Conservation (phyloP, 2,113 vertebrate species). For the Daubentonia madagascariensis region DNA sequence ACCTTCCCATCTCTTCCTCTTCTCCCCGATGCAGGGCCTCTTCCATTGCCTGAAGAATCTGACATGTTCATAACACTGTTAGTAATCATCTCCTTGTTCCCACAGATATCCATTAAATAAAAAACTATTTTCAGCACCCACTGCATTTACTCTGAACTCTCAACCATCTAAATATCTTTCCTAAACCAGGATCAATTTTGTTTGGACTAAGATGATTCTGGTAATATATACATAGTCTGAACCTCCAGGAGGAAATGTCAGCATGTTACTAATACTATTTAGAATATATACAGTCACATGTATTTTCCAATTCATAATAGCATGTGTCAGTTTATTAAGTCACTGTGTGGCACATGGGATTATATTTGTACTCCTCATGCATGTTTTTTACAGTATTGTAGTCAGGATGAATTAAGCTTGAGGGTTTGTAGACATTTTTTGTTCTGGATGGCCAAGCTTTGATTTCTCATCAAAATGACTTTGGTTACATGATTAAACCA, state of each 20-base stretch:
- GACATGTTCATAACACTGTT: not conserved
- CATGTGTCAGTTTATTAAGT: constrained; percentile 66
- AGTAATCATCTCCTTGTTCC: constrained; percentile 56
- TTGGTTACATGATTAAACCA: constrained; percentile 64
- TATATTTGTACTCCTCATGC: constrained; percentile 23
- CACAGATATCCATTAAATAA: constrained; percentile 64
- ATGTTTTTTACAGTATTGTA: constrained; percentile 56
- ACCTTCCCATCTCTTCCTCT: rapidly evolving
- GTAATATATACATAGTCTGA: constrained; percentile 40
- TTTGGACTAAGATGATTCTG: constrained; percentile 55
- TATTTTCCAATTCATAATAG: constrained; percentile 65
- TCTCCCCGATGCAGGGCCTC: not conserved
- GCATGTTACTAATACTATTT: constrained; percentile 47
- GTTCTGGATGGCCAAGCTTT: constrained; percentile 54
- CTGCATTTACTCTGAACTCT: constrained; percentile 52
- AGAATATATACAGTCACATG: constrained; percentile 39
- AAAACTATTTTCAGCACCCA: constrained; percentile 25
- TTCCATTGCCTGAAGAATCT: not conserved
- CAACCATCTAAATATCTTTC: constrained; percentile 23
- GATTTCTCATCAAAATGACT: constrained; percentile 58
- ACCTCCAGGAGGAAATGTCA: constrained; percentile 72
- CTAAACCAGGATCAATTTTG: constrained; percentile 68
- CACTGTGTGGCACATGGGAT: constrained; percentile 34
- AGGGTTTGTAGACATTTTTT: constrained; percentile 61
- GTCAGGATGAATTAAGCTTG: constrained; percentile 66